Conservation (phyloP, 2,113 vertebrate genomes). For the Embiotoca jacksoni region DNA sequence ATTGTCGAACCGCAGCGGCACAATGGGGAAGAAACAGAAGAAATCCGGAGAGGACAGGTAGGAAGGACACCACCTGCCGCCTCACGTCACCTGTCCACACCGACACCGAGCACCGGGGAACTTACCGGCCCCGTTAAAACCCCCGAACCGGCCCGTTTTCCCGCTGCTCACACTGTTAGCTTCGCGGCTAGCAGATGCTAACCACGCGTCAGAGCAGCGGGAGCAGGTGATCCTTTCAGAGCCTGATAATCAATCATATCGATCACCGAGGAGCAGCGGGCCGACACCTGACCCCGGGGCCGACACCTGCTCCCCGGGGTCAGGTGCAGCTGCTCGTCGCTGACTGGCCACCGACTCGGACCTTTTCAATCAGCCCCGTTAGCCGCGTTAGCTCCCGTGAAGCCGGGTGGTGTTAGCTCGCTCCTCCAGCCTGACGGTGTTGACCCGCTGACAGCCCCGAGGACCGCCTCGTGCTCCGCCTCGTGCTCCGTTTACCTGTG, state of each 20-base stretch:
- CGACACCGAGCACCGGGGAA: fast-evolving
- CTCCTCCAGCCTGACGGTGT: too few species aligned
- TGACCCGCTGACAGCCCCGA: too few species aligned
- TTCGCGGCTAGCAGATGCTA: conserved; percentile 68
- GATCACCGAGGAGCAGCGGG: background rate
- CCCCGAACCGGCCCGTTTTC: background rate
- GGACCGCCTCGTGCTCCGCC: too few species aligned
- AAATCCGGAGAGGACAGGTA: conserved; percentile 85
- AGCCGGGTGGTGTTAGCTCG: too few species aligned
- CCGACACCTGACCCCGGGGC: background rate
- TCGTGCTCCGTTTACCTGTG: too few species aligned
- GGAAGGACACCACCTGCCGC: fast-evolving
- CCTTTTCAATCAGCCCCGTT: too few species aligned
- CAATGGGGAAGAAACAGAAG: conserved; percentile 86
- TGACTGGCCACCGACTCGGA: too few species aligned
- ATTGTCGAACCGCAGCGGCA: conserved; percentile 42
- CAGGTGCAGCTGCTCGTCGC: too few species aligned
- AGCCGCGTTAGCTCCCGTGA: too few species aligned
- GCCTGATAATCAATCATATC: background rate
- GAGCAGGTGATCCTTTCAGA: conserved; percentile 27
- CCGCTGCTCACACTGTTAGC: conserved; percentile 42
- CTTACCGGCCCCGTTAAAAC: background rate
- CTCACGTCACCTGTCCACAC: background rate
- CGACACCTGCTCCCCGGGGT: background rate
- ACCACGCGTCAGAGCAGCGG: conserved; percentile 70